These are phyloP conservation scores for Parazoanthus darwini DNA, from an alignment of 92 coral and sea anemone species.

Conservation along the genomic window DNA sequence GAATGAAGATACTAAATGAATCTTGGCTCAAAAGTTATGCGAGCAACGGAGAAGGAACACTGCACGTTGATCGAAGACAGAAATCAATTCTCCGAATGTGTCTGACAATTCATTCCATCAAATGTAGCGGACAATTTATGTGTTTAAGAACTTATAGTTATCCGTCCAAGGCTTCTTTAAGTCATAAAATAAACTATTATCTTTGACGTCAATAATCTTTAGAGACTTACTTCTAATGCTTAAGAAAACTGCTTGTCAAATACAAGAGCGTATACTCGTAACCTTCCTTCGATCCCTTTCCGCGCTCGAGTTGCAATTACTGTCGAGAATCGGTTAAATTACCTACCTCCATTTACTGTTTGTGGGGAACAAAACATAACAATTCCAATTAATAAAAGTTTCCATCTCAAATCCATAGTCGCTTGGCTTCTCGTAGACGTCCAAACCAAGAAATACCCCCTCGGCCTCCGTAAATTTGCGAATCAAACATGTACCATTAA, in stretches of 20 bases:
- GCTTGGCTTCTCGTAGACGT: constrained; percentile 6
- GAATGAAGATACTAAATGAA: neutral
- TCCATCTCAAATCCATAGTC: constrained; percentile 26
- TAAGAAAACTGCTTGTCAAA: constrained; percentile 45
- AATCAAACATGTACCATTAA: constrained; percentile 32
- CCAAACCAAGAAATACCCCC: neutral
- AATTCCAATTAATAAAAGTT: constrained; percentile 2
- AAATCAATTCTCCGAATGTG: neutral
- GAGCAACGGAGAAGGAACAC: neutral
- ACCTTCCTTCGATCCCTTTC: neutral
- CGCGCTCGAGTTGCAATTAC: neutral
- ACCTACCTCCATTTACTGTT: constrained; percentile 16
- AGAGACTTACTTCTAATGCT: constrained; percentile 43
- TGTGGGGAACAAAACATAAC: neutral
- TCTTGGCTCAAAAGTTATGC: neutral
- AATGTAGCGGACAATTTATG: neutral
- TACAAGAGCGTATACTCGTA: constrained; percentile 10
- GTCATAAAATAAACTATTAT: constrained; percentile 33
- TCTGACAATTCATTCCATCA: neutral
- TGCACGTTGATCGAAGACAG: too few species aligned
- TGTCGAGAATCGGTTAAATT: neutral
- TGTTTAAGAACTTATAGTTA: neutral
- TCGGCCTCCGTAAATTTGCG: constrained; percentile 14
- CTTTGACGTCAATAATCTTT: constrained; percentile 32
- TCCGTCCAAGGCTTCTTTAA: neutral